These are phyloP conservation scores for Corydoras sp. DNA, from an alignment of 2,113 vertebrate genomes.

Conservation along the genomic window DNA sequence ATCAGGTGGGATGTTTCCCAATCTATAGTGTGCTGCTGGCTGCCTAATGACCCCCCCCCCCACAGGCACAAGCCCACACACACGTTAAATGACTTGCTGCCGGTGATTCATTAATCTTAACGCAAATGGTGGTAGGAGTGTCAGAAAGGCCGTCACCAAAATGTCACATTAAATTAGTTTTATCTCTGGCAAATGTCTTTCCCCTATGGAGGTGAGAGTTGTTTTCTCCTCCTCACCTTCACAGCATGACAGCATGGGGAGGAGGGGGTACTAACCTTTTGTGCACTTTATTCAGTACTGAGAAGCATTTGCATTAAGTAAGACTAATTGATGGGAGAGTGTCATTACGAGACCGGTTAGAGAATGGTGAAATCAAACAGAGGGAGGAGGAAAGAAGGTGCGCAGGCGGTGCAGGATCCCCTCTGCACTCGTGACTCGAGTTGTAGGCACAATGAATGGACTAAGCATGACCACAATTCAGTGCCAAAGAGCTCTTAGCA, in stretches of 20 bases:
- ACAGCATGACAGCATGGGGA: conserved; percentile 42
- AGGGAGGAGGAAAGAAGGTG: conserved; percentile 10
- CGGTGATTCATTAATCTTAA: conserved; percentile 67
- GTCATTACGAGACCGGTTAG: conserved; percentile 27
- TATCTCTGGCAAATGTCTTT: conserved; percentile 45
- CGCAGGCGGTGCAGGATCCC: conserved; percentile 21
- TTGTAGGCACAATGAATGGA: conserved; percentile 30
- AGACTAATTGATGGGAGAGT: conserved; percentile 35
- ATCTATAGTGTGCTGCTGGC: no score
- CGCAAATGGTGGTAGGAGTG: conserved; percentile 39
- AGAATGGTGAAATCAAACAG: conserved; percentile 30
- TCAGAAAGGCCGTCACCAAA: conserved; percentile 32
- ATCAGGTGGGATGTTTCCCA: no score
- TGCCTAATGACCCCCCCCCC: no score
- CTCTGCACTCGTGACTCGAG: conserved; percentile 22
- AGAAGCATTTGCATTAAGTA: conserved; percentile 22
- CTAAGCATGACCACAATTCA: conserved; percentile 23
- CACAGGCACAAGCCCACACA: conserved; percentile 7
- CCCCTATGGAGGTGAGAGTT: conserved; percentile 52
- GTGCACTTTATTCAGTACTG: conserved; percentile 24
- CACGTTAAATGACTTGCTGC: conserved; percentile 62
- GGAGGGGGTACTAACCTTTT: not conserved
- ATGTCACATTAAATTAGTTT: conserved; percentile 47
- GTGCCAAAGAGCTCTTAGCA: conserved; percentile 28
- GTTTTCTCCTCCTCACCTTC: conserved; percentile 44